These are phyloP conservation scores for Punctoribates punctum DNA, from an alignment of 2,888 invertebrate genomes.

Conservation along the genomic window DNA sequence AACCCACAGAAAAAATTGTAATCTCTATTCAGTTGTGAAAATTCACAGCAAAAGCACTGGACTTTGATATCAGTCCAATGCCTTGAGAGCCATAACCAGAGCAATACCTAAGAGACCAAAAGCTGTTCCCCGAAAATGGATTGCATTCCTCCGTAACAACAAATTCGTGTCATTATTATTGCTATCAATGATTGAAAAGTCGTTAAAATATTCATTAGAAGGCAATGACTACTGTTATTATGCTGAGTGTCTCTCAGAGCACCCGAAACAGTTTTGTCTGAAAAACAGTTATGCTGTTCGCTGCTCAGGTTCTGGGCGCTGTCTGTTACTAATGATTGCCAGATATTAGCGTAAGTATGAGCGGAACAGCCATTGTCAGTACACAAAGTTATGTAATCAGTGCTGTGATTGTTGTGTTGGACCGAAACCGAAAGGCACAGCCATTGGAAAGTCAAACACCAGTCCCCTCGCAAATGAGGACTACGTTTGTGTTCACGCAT, in stretches of 20 bases:
- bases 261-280: neutral
- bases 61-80: neutral
- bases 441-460: neutral
- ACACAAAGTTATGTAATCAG: too few species aligned
- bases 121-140: too few species aligned
- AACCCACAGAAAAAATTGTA: neutral
- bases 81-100: too few species aligned
- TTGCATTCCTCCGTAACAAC: neutral
- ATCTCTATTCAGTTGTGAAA: neutral
- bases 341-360: neutral
- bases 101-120: too few species aligned
- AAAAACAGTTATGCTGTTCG: neutral
- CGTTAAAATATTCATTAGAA: slow-evolving; percentile 6
- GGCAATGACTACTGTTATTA: neutral
- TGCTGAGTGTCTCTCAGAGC: neutral
- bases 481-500: neutral
- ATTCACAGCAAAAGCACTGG: neutral
- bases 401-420: neutral
- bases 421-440: neutral
- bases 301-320: too few species aligned
- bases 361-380: too few species aligned
- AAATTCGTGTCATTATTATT: neutral
- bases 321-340: neutral
- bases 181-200: neutral
- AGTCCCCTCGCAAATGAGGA: neutral